Conservation (phyloP, 1,140 invertebrate genomes). For the Drosophila trapezifrons region DNA sequence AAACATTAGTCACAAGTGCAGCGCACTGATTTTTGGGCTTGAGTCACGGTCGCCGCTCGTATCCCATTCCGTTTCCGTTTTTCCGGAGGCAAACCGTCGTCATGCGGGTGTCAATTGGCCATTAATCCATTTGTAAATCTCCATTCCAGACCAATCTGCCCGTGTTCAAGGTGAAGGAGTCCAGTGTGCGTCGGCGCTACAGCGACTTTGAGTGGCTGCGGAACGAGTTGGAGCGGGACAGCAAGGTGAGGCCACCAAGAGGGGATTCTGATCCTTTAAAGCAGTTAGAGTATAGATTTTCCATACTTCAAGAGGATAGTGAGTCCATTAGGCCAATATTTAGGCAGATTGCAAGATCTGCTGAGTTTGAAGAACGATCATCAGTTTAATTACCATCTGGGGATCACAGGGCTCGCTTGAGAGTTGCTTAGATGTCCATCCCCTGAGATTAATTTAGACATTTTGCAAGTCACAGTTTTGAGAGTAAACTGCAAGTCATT, state of each 20-base stretch:
- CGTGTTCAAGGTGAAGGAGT: conserved; percentile 99
- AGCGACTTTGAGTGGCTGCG: conserved; percentile 99
- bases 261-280: too few species aligned
- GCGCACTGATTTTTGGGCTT: conserved; percentile 39
- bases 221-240: conserved; percentile 99
- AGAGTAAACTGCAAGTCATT: conserved; percentile 1
- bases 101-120: conserved; percentile 49
- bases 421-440: not conserved
- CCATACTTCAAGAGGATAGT: not conserved
- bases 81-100: not conserved
- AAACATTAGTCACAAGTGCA: conserved; percentile 73
- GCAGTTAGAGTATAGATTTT: not conserved
- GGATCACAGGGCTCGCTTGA: too few species aligned
- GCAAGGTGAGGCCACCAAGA: conserved; percentile 90
- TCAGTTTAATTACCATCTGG: not conserved
- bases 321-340: not conserved
- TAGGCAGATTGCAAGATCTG: too few species aligned
- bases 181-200: conserved; percentile 97
- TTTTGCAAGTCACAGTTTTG: not conserved
- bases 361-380: too few species aligned
- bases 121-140: conserved; percentile 8
- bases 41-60: conserved; percentile 48
- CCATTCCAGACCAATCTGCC: conserved; percentile 97
- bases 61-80: not conserved
- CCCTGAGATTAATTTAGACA: not conserved